These are phyloP conservation scores for Chesias legatella DNA, from an alignment of 2,888 invertebrate genomes.

Conservation along the genomic window DNA sequence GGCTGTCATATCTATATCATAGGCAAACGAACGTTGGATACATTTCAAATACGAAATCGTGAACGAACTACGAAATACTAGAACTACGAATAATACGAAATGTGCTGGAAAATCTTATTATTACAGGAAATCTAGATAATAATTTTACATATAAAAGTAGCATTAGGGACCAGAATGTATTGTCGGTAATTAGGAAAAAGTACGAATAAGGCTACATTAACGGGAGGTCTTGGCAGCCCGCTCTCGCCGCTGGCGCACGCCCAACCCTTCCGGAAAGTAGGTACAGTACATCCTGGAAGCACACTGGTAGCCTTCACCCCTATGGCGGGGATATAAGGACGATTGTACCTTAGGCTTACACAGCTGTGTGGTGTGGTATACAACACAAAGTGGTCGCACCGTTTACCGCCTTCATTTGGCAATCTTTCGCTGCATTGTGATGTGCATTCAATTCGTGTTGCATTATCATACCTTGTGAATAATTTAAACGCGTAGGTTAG, in stretches of 20 bases:
- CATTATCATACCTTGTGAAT: conserved; percentile 43
- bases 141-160: conserved; percentile 15
- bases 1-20: too few relatives aligned
- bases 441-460: conserved; percentile 51
- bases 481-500: conserved; percentile 32
- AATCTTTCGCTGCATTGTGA: conserved; percentile 61
- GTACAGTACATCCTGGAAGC: conserved; percentile 28
- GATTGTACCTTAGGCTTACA: conserved; percentile 5
- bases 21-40: too few relatives aligned
- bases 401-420: conserved; percentile 65
- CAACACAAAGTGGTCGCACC: conserved; percentile 53
- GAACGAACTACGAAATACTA: too few relatives aligned
- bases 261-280: conserved; percentile 48
- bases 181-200: conserved; percentile 41
- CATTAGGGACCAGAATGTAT: conserved; percentile 28
- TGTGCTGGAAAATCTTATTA: too few relatives aligned
- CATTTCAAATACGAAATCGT: too few relatives aligned
- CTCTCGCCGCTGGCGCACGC: conserved; percentile 44
- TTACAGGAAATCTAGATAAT: too few relatives aligned
- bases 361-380: conserved; percentile 23
- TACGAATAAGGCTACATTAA: conserved; percentile 45
- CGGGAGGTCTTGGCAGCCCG: conserved; percentile 49
- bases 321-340: conserved; percentile 11
- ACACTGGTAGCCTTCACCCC: conserved; percentile 9
- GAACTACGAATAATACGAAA: too few relatives aligned